Conservation (phyloP, 2,888 invertebrate species). For the Agrotis clavis region DNA sequence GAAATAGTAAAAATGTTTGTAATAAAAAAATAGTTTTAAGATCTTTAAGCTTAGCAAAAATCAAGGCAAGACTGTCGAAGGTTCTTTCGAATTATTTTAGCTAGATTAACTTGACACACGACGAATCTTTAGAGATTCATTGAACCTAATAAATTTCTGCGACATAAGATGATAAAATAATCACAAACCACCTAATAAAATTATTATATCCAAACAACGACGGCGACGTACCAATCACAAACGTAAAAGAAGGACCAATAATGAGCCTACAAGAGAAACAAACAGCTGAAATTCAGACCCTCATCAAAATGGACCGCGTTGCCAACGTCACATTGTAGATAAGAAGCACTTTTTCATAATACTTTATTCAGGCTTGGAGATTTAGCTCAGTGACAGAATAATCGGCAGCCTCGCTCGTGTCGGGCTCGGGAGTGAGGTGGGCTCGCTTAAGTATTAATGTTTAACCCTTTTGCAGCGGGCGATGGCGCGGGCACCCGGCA, state of each 20-base stretch:
- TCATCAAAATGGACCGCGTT: conserved; percentile 80
- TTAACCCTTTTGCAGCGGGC: conserved; percentile 87
- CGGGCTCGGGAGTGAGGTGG: conserved; percentile 81
- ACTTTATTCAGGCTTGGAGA: conserved; percentile 89
- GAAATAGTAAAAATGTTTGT: too few species aligned
- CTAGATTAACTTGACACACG: not conserved
- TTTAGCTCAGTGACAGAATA: conserved; percentile 88
- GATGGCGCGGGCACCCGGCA: conserved; percentile 80
- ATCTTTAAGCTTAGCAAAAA: not conserved
- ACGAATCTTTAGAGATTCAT: not conserved
- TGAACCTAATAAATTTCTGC: not conserved
- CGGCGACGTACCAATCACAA: conserved; percentile 3
- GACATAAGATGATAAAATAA: not conserved
- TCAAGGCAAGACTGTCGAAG: not conserved
- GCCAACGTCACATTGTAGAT: conserved; percentile 80
- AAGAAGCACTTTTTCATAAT: conserved; percentile 90
- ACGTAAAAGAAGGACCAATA: conserved; percentile 19
- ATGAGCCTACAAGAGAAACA: conserved; percentile 34
- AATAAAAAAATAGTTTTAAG: not conserved
- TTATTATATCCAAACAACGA: not conserved
- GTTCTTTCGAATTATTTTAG: not conserved
- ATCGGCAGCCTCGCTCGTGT: conserved; percentile 80
- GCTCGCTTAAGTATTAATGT: conserved; percentile 87
- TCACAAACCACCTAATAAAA: not conserved
- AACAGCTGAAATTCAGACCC: conserved; percentile 79